Evolutionary conservation across 2,797 vertebrate genomes (phyloP).

Genomic region (Epinephelus malabaricus): DNA sequence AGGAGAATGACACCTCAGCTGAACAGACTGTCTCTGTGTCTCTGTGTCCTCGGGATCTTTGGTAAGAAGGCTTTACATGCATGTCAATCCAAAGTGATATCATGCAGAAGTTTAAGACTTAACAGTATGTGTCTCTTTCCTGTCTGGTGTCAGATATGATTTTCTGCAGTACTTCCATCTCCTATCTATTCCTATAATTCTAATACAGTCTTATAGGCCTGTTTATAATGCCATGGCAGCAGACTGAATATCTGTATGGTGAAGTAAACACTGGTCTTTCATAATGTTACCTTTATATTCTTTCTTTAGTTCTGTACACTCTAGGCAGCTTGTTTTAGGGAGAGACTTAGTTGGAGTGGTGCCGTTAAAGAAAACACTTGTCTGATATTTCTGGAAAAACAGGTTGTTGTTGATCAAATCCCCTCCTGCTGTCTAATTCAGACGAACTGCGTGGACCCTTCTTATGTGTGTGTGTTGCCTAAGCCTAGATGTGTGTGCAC

Average conservation of each 20-base stretch:
- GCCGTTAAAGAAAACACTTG: slow-evolving; percentile 63
- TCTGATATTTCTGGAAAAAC: slow-evolving; percentile 84
- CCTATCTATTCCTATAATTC: too few relatives aligned
- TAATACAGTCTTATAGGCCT: not conserved
- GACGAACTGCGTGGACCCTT: slow-evolving; percentile 37
- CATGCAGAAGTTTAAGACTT: not conserved
- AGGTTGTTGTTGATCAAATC: slow-evolving; percentile 77
- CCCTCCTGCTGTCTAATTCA: slow-evolving; percentile 48
- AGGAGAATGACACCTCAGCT: slow-evolving; percentile 75
- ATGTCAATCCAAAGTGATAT: not conserved
- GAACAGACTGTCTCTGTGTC: slow-evolving; percentile 48
- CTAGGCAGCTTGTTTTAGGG: slow-evolving; percentile 3
- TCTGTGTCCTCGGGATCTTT: slow-evolving; percentile 58
- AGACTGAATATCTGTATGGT: not conserved
- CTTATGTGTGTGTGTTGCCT: slow-evolving; percentile 10
- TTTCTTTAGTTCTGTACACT: not conserved
- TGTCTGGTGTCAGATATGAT: too few relatives aligned
- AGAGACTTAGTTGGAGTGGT: not conserved
- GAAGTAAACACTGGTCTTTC: not conserved
- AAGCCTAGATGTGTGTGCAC: not conserved
- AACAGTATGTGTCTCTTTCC: not conserved
- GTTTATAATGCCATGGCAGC: too few relatives aligned
- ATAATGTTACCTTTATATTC: not conserved
- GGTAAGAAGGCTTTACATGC: slow-evolving; percentile 64
- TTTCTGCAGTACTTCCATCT: too few relatives aligned